phyloP scores from a whole-genome alignment of 2,888 invertebrate species.

The Leptothorax acervorum region DNA sequence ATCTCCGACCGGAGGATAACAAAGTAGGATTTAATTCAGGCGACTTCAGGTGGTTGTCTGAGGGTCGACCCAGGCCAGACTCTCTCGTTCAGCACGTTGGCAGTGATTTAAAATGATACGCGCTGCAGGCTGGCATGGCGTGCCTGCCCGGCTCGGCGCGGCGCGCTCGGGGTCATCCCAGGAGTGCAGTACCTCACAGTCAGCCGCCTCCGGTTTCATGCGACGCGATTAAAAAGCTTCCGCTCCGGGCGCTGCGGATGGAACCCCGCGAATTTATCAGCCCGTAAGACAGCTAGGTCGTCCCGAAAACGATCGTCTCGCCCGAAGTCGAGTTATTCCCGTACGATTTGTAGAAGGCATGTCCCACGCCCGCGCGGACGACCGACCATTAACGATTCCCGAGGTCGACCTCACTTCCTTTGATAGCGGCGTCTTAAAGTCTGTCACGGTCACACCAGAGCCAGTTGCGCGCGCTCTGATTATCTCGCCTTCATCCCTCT shows the following conservation, averaged over 20 bases:
- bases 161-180: conserved; percentile 79
- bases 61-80: conserved; percentile 52
- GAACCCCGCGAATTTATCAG: conserved; percentile 83
- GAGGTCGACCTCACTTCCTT: conserved; percentile 85
- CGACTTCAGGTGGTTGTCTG: conserved; percentile 69
- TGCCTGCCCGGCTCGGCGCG: background rate
- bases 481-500: conserved; percentile 51
- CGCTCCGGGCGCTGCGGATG: conserved; percentile 81
- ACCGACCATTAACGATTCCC: conserved; percentile 74
- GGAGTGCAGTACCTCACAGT: conserved; percentile 84
- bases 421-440: conserved; percentile 83
- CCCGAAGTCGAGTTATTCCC: conserved; percentile 15
- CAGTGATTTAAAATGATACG: conserved; percentile 85
- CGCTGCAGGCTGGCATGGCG: conserved; percentile 76
- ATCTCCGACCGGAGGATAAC: conserved; percentile 63
- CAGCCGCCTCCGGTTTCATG: conserved; percentile 79
- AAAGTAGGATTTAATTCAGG: conserved; percentile 81
- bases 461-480: conserved; percentile 67
- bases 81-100: conserved; percentile 68
- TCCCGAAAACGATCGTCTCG: conserved; percentile 36
- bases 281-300: conserved; percentile 49
- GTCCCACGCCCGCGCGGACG: conserved; percentile 73
- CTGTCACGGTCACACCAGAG: conserved; percentile 73
- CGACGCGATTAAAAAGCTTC: conserved; percentile 83
- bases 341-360: conserved; percentile 70